Evolutionary conservation across 2,797 vertebrate species (phyloP).

Genomic region (Hoplostethus mediterraneus): DNA sequence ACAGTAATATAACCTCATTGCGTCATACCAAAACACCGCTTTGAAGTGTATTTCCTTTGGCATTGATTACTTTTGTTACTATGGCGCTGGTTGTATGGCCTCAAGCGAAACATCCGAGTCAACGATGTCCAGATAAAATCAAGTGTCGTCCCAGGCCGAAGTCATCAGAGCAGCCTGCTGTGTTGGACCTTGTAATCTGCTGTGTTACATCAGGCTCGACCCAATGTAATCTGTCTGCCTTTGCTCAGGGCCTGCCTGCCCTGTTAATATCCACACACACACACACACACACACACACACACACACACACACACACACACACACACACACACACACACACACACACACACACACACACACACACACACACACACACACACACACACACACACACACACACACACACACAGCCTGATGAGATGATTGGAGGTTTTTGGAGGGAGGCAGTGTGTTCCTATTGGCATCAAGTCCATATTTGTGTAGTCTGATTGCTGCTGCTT

Average conservation of each 20-base stretch:
- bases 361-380: no score
- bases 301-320: background rate
- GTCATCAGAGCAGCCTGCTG: conserved; percentile 53
- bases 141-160: conserved; percentile 35
- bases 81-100: conserved; percentile 11
- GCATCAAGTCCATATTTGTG: conserved; percentile 29
- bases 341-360: background rate
- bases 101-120: conserved; percentile 16
- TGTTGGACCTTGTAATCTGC: conserved; percentile 67
- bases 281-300: no score
- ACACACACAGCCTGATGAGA: conserved; percentile 40
- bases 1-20: conserved; percentile 1
- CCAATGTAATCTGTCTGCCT: conserved; percentile 31
- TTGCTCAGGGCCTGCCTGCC: conserved; percentile 7
- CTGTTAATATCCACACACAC: background rate
- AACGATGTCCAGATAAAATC: conserved; percentile 36
- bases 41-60: conserved; percentile 5
- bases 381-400: background rate
- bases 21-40: background rate
- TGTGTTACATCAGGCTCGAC: conserved; percentile 58
- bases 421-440: conserved; percentile 5
- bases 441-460: conserved; percentile 33
- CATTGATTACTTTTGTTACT: conserved; percentile 30
- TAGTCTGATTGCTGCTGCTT: conserved; percentile 20
- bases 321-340: conserved; percentile 30